Evolutionary conservation across 2,888 invertebrate species (phyloP).

Genomic region (Synergus laeviventris): DNA sequence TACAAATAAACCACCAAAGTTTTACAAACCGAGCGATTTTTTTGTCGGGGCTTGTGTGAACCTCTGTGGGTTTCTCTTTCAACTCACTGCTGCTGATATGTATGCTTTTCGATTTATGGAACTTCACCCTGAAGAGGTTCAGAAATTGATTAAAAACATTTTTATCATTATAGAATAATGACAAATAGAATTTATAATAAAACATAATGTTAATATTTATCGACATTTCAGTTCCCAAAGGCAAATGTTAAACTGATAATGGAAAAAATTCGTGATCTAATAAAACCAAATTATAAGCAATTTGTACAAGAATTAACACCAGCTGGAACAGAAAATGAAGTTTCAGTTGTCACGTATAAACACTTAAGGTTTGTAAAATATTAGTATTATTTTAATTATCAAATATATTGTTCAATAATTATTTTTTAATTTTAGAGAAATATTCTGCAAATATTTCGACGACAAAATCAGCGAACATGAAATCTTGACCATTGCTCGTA

Average conservation of each 20-base stretch:
- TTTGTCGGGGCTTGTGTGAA: slow-evolving; percentile 89
- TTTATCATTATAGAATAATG: background rate
- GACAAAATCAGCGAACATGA: slow-evolving; percentile 88
- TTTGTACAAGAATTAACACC: slow-evolving; percentile 85
- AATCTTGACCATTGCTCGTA: slow-evolving; percentile 85
- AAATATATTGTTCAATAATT: background rate
- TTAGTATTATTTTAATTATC: too few species aligned
- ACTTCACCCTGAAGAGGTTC: slow-evolving; percentile 83
- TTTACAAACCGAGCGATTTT: slow-evolving; percentile 88
- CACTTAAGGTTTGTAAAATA: slow-evolving; percentile 72
- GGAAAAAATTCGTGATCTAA: slow-evolving; percentile 84
- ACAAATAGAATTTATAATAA: background rate
- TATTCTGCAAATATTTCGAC: slow-evolving; percentile 82
- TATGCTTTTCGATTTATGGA: slow-evolving; percentile 94
- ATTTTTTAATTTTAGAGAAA: slow-evolving; percentile 77
- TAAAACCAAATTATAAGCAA: slow-evolving; percentile 84
- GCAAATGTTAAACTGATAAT: slow-evolving; percentile 85
- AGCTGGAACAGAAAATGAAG: slow-evolving; percentile 59
- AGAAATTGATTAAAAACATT: slow-evolving; percentile 39
- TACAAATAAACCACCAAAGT: slow-evolving; percentile 84
- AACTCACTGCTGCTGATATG: slow-evolving; percentile 89
- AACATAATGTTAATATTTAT: background rate
- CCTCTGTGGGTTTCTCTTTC: slow-evolving; percentile 87
- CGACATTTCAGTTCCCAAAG: slow-evolving; percentile 81
- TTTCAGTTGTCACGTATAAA: slow-evolving; percentile 71